phyloP scores from a whole-genome alignment of 1,140 invertebrate species.

The Apis laboriosa region DNA sequence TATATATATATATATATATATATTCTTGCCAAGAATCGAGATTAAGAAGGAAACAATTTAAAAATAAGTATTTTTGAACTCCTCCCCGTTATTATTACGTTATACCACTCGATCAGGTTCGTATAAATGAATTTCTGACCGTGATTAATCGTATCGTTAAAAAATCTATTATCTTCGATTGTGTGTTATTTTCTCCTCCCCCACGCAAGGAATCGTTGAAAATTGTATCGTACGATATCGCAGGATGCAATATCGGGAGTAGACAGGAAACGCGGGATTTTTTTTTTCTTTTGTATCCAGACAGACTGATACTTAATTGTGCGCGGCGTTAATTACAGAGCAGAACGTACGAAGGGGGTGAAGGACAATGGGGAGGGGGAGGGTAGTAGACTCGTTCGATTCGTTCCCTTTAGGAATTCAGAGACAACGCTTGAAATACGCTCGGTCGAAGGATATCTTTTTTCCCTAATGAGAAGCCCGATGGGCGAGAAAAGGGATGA shows the following conservation, averaged over 20 bases:
- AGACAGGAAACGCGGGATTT: neutral
- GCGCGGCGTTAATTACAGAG: constrained; percentile 41
- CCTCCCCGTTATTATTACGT: no score
- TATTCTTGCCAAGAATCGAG: neutral
- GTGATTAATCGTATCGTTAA: neutral
- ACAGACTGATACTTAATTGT: constrained; percentile 37
- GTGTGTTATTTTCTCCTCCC: no score
- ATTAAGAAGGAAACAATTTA: no score
- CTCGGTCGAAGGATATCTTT: constrained; percentile 36
- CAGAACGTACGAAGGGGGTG: constrained; percentile 11
- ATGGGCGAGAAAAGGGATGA: constrained; percentile 32
- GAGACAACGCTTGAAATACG: constrained; percentile 34
- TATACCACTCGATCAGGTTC: no score
- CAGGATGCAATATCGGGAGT: neutral
- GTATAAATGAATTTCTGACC: no score
- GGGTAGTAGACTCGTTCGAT: constrained; percentile 43
- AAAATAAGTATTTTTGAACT: no score
- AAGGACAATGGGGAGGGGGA: constrained; percentile 13
- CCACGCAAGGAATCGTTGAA: neutral
- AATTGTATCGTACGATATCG: neutral
- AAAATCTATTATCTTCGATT: neutral
- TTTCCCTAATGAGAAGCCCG: constrained; percentile 61
- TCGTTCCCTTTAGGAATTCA: constrained; percentile 23
- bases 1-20: neutral
- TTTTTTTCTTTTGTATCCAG: neutral